Evolutionary conservation across 2,888 invertebrate genomes (phyloP).

Genomic region (Lysandra bellargus): DNA sequence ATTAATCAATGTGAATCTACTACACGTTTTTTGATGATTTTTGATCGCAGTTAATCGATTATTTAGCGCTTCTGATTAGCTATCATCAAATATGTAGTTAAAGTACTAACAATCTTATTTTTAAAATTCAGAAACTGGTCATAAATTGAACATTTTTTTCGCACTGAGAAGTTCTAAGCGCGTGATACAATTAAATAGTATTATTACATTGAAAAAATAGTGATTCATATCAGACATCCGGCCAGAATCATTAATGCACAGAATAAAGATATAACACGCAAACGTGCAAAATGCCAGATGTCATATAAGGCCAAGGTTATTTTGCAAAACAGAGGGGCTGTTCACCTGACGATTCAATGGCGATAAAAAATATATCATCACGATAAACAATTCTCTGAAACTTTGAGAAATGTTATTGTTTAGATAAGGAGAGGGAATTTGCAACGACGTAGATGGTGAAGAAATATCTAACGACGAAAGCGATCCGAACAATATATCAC

Average conservation of each 20-base stretch:
- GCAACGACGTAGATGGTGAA: background rate
- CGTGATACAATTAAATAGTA: background rate
- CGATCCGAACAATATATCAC: background rate
- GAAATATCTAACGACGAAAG: background rate
- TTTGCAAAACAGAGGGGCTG: background rate
- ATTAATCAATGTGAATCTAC: no score
- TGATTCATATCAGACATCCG: background rate
- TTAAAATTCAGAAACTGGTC: no score
- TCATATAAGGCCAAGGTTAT: slow-evolving; percentile 10
- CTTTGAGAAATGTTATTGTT: background rate
- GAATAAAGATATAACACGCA: background rate
- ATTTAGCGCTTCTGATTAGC: no score
- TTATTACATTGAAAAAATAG: background rate
- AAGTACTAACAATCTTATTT: no score
- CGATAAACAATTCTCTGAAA: background rate
- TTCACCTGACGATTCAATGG: background rate
- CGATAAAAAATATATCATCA: background rate
- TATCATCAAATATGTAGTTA: no score
- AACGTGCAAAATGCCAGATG: slow-evolving; percentile 7
- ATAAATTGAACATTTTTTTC: no score
- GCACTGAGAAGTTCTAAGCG: background rate
- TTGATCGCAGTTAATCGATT: no score
- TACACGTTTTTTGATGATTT: no score
- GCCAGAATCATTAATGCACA: background rate
- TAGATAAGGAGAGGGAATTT: background rate